These are phyloP conservation scores for Esox niger DNA, from an alignment of 2,113 vertebrate genomes.

Conservation along the genomic window DNA sequence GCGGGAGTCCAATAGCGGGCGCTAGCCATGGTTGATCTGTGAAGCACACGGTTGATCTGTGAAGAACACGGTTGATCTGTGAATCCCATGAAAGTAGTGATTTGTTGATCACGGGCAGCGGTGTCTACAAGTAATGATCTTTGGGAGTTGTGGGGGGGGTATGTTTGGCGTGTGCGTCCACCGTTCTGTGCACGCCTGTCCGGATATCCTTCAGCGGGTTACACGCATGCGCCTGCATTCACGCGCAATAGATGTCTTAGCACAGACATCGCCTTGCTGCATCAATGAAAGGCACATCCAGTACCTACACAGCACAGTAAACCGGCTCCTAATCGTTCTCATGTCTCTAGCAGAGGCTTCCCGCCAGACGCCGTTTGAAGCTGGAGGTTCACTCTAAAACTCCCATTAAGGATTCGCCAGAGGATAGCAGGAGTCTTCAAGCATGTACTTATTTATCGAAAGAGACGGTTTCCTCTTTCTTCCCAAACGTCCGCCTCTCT, in stretches of 20 bases:
- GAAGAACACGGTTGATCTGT: neutral
- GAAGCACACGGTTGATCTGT: neutral
- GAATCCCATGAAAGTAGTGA: too few species aligned
- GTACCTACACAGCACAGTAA: neutral
- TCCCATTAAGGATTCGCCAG: constrained; percentile 15
- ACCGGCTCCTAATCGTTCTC: constrained; percentile 31
- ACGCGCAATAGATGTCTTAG: neutral
- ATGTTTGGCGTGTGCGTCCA: constrained; percentile 8
- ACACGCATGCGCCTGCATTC: constrained; percentile 10
- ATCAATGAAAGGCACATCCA: neutral
- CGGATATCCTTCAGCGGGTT: neutral
- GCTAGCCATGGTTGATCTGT: neutral
- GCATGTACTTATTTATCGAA: constrained; percentile 11
- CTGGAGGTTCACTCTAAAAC: constrained; percentile 2
- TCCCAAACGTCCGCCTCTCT: neutral
- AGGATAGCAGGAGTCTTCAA: constrained; percentile 17
- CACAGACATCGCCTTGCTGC: neutral
- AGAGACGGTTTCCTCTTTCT: constrained; percentile 10
- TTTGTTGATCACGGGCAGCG: neutral
- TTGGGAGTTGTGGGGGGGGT: neutral
- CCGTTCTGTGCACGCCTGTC: constrained; percentile 4
- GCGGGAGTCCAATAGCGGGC: constrained; percentile 4
- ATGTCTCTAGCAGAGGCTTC: constrained; percentile 6
- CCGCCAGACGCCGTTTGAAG: constrained; percentile 22
- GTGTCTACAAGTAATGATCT: neutral